Conservation (phyloP, 2,113 vertebrate species). For the Nanorana parkeri region DNA sequence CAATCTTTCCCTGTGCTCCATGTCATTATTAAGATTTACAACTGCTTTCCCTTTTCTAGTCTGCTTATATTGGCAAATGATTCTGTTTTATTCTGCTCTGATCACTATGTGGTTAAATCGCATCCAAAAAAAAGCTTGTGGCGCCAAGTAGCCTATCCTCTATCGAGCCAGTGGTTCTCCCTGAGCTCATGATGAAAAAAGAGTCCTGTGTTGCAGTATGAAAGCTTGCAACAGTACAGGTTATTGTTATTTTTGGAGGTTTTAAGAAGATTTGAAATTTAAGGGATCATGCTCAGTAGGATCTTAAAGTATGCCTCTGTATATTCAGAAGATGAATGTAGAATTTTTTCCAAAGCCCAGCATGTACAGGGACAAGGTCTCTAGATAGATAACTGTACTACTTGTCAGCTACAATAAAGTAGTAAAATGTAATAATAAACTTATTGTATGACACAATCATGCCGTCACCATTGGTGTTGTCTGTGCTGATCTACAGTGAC, state of each 20-base stretch:
- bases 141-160: slow-evolving; percentile 29
- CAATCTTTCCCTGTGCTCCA: background rate
- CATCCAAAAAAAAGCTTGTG: slow-evolving; percentile 28
- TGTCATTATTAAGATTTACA: background rate
- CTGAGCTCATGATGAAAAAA: slow-evolving; percentile 16
- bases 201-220: slow-evolving; percentile 17
- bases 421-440: too few species aligned
- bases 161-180: slow-evolving; percentile 19
- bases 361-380: slow-evolving; percentile 14
- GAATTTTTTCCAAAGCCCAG: slow-evolving; percentile 9
- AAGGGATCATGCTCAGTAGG: slow-evolving; percentile 7
- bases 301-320: background rate
- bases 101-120: slow-evolving; percentile 37
- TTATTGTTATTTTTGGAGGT: slow-evolving; percentile 37
- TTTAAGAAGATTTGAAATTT: slow-evolving; percentile 28
- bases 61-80: slow-evolving; percentile 34
- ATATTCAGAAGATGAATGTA: slow-evolving; percentile 13
- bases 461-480: too few species aligned
- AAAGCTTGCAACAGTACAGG: background rate
- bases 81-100: slow-evolving; percentile 9
- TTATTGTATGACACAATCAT: too few species aligned
- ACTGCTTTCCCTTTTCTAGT: background rate
- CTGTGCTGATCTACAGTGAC: too few species aligned
- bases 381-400: too few species aligned
- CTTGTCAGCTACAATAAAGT: too few species aligned